Base-by-base conservation (phyloP, 2,888 invertebrate genomes). In the Melipona bicolor region DNA sequence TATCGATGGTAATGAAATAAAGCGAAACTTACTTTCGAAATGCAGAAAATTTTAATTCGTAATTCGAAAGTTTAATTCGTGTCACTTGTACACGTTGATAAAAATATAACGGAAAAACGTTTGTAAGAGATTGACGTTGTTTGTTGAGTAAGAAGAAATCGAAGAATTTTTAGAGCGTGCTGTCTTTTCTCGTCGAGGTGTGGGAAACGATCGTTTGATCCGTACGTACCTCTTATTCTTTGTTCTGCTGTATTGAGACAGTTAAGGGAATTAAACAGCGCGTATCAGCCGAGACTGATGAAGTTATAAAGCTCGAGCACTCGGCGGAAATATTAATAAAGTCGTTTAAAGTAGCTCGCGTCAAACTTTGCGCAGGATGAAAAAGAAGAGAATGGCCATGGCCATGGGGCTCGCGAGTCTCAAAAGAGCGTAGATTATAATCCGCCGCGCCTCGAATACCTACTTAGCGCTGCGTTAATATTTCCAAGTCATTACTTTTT, bases 381-480 rank as follows among this genome's bases (percentile, higher is more conserved):
- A 70, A 74, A 65, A 43, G 64, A 70, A 71, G 49, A 70, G 56
- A 76, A 56, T 62, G 36, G 21, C 49, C n/a, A 56, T 17, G 59
- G 43, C 43, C 43, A 43, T 9, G 43, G 36, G 36, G 36, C 32
- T 76, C 27, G 17, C 27, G 43, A 67, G 65, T 62, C 72, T 54
- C 61, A 24, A 68, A 62, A 36, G 68, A 54, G 27, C n/a, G 36
- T 36, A 61, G 52, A 65, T 32, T 54, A 54, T 56, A 73, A 62
- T 68, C 69, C 75, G 17, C 52, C 19, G 24, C 13, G 72, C 43
- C 62, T n/a, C 17, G 24, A 56, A 59, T 73, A 59, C n/a, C n/a
- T 59, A 71, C 77, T 83, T 75, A 77, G 62, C 15, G 61, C 56
- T n/a, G 36, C 74, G 79, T 83, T 79, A 80, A 85, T 85, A 83